Base-by-base conservation (phyloP, 2,113 vertebrate species). In the Cyprinodon variegatus region DNA sequence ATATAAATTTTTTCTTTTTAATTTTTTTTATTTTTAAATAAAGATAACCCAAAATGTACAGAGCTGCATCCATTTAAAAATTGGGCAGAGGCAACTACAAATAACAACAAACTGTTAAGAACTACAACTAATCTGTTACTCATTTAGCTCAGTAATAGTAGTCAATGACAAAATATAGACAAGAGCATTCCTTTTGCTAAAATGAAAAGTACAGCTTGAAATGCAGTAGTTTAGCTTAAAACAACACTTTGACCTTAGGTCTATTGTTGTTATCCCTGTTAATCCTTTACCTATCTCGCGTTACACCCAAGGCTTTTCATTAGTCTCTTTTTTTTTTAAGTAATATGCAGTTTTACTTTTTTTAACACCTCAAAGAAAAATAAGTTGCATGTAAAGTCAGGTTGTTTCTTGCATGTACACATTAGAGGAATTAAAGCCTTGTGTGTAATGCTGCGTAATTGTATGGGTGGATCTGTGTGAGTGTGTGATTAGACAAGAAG, bases 371-470 rank as follows among this genome's bases (percentile, higher is more conserved):
- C 14, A 14, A 15, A 63, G 45, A 72, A 1, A 41, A 65, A 37
- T 64, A 22, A 15, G 61, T n/a, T 1, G 11, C 43, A 3, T 11
- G 20, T 9, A 71, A 15, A 11, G 59, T 37, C 7, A 22, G 12
- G 9, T 14, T 62, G 7, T 62, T 17, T 2, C 61, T 14, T 38
- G 15, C 20, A n/a, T 20, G 8, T 9, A n/a, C 50, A 53, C 11
- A 29, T 36, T 29, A 29, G 8, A 29, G 59, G 3, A 11, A 6
- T 38, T 3, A 68, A 84, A 91, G 88, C 85, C 75, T 87, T 89
- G 92, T 86, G 87, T 94, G 88, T 93, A 83, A 77, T 91, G 83
- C 64, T 61, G 39, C 3, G 45, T 22, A 76, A 89, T 61, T n/a
- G 57, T 71, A 61, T 50, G 72, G 65, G 74, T 89, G 61, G 65